These are phyloP conservation scores for Dromaius novaehollandiae DNA, from an alignment of 2,113 vertebrate genomes.

Conservation along the genomic window DNA sequence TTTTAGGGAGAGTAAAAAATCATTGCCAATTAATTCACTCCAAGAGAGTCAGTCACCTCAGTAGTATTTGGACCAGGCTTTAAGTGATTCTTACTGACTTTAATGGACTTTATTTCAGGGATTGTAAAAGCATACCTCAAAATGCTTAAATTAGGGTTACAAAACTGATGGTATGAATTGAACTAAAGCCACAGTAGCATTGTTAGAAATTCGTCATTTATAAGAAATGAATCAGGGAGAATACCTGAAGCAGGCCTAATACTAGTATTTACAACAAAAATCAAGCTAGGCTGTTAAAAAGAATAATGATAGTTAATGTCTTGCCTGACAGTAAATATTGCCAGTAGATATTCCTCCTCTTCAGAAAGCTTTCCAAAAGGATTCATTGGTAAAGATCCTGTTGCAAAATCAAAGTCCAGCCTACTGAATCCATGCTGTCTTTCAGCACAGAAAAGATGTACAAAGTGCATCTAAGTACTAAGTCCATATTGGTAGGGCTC, in stretches of 20 bases:
- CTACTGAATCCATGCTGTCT: neutral
- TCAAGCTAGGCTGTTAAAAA: neutral
- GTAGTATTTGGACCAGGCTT: neutral
- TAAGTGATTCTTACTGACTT: neutral
- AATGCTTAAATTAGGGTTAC: neutral
- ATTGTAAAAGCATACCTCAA: neutral
- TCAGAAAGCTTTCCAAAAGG: neutral
- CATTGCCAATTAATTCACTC: neutral
- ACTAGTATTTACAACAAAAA: neutral
- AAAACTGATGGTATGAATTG: neutral
- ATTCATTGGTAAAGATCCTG: neutral
- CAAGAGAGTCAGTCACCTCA: neutral
- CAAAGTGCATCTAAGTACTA: neutral
- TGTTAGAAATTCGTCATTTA: neutral
- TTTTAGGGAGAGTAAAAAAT: neutral
- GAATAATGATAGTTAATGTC: neutral
- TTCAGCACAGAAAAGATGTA: neutral
- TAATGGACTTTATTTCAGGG: neutral
- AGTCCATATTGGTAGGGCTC: neutral
- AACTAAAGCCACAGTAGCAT: neutral
- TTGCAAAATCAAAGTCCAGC: slow-evolving; percentile 6
- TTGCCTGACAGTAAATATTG: neutral
- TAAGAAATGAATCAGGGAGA: neutral
- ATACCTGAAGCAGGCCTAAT: neutral
- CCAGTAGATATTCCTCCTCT: neutral